Evolutionary conservation across 2,113 vertebrate genomes (phyloP).

Genomic region (Cebidichthys violaceus): DNA sequence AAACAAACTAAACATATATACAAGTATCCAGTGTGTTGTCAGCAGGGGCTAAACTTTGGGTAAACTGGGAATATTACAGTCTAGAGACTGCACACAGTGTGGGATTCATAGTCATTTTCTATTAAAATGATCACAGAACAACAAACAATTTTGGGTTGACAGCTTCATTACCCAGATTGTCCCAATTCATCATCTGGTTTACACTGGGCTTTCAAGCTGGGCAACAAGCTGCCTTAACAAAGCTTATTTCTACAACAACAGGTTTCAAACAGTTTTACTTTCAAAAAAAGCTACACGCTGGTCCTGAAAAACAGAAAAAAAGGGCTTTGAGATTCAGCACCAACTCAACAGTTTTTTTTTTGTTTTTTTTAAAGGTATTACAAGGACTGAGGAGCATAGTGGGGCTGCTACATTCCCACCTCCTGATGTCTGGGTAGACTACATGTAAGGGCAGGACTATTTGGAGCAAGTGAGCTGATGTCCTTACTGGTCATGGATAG

Average conservation of each 20-base stretch:
- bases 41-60: conserved; percentile 76
- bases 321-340: conserved; percentile 65
- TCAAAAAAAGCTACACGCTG: conserved; percentile 75
- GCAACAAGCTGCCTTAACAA: conserved; percentile 70
- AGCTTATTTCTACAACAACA: conserved; percentile 77
- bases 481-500: conserved; percentile 20
- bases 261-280: conserved; percentile 70
- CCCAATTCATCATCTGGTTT: conserved; percentile 45
- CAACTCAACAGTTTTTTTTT: conserved; percentile 50
- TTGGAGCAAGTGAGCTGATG: conserved; percentile 23
- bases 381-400: conserved; percentile 34
- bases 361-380: conserved; percentile 37
- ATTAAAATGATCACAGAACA: conserved; percentile 75
- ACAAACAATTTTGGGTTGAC: conserved; percentile 66
- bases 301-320: conserved; percentile 72
- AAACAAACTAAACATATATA: conserved; percentile 84
- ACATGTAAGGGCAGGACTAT: conserved; percentile 6
- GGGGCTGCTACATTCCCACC: conserved; percentile 54
- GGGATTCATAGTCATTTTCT: conserved; percentile 70
- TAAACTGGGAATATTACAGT: conserved; percentile 66
- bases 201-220: conserved; percentile 48
- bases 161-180: conserved; percentile 65
- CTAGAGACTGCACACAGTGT: conserved; percentile 76
- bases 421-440: conserved; percentile 43
- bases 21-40: conserved; percentile 88